Conservation (phyloP, 2,888 invertebrate genomes). For the Lathronympha strigana region DNA sequence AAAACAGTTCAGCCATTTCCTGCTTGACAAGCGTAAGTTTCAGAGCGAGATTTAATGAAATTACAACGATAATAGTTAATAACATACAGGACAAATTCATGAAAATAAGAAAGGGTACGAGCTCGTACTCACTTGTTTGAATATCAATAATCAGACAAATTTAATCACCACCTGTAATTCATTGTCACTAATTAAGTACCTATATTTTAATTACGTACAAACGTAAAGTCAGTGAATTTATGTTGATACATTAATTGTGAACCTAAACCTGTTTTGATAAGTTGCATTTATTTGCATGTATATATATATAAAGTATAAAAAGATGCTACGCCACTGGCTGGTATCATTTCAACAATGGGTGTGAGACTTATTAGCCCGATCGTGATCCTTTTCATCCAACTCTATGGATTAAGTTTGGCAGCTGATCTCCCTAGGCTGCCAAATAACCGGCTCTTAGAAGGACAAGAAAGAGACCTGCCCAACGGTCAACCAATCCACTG, state of each 20-base stretch:
- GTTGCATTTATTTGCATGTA: background rate
- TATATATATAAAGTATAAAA: constrained; percentile 7
- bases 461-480: background rate
- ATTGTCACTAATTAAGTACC: too few relatives aligned
- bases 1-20: too few relatives aligned
- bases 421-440: constrained; percentile 1
- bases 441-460: constrained; percentile 15
- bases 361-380: constrained; percentile 8
- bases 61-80: too few relatives aligned
- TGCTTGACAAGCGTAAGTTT: too few relatives aligned
- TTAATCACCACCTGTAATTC: too few relatives aligned
- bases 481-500: constrained; percentile 9
- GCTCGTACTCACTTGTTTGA: too few relatives aligned
- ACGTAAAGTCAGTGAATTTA: too few relatives aligned
- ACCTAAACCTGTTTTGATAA: constrained; percentile 9
- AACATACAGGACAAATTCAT: too few relatives aligned
- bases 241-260: background rate
- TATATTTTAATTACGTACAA: too few relatives aligned
- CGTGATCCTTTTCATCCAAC: constrained; percentile 7
- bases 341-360: constrained; percentile 14
- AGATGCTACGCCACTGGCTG: background rate
- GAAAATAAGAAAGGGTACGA: too few relatives aligned
- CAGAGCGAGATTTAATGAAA: too few relatives aligned
- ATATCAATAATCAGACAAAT: too few relatives aligned
- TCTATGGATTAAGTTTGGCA: background rate